Percentiles rank a stretch among this genome's conserved stretches.
Conservation (phyloP, 2,888 invertebrate genomes). For the Morpho achilles region DNA sequence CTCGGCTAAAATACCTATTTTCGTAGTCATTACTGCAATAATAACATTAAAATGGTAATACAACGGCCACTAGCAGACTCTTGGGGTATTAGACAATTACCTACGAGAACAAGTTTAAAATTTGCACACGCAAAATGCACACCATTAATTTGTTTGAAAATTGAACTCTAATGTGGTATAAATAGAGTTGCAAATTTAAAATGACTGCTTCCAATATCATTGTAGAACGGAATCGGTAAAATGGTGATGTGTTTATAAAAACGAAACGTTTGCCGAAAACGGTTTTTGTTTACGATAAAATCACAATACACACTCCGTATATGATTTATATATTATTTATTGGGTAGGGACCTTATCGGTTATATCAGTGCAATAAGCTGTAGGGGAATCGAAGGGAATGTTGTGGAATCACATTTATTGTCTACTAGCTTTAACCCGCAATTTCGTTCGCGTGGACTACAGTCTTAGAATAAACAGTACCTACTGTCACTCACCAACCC, state of each 20-base stretch:
- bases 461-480: too few relatives aligned
- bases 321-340: conserved; percentile 58
- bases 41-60: conserved; percentile 67
- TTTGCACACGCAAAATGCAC: not conserved
- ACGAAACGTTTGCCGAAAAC: conserved; percentile 51
- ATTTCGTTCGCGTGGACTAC: too few relatives aligned
- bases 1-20: conserved; percentile 60
- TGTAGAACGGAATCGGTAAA: conserved; percentile 9
- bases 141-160: conserved; percentile 1
- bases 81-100: conserved; percentile 62
- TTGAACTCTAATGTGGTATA: not conserved
- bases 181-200: not conserved
- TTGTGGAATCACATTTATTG: not conserved
- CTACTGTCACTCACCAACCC: too few relatives aligned
- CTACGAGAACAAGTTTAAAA: conserved; percentile 11
- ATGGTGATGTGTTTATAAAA: conserved; percentile 42
- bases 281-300: conserved; percentile 46
- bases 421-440: not conserved
- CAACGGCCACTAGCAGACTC: conserved; percentile 51
- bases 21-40: conserved; percentile 57
- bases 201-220: not conserved
- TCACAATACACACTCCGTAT: conserved; percentile 46
- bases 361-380: conserved; percentile 27
- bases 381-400: conserved; percentile 19
- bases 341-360: conserved; percentile 40